These are phyloP conservation scores for Saguinus midas DNA, from an alignment of 2,113 vertebrate genomes.

Conservation along the genomic window DNA sequence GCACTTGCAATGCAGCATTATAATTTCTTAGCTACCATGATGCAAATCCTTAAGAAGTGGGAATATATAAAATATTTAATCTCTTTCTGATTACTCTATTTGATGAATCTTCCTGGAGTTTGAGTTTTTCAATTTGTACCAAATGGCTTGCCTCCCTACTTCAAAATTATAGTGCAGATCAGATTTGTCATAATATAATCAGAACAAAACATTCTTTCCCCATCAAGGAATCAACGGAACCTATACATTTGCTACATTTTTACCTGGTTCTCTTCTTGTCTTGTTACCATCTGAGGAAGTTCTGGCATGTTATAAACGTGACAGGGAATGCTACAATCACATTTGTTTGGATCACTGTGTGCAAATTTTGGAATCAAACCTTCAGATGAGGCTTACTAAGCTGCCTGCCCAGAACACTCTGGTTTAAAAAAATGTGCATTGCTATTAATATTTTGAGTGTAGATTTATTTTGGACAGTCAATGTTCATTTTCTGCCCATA, in stretches of 20 bases:
- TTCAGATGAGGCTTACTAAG: slow-evolving; percentile 61
- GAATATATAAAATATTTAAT: slow-evolving; percentile 35
- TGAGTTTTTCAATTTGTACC: slow-evolving; percentile 33
- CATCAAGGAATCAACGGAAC: not conserved
- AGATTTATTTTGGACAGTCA: slow-evolving; percentile 74
- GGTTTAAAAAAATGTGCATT: slow-evolving; percentile 54
- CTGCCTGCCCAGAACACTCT: slow-evolving; percentile 55
- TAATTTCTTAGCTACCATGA: not conserved
- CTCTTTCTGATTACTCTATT: slow-evolving; percentile 11
- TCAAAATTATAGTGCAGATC: slow-evolving; percentile 32
- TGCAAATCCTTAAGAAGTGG: slow-evolving; percentile 1
- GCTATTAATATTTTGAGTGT: slow-evolving; percentile 66
- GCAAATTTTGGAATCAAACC: slow-evolving; percentile 60
- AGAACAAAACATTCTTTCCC: slow-evolving; percentile 33
- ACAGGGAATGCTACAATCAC: slow-evolving; percentile 55
- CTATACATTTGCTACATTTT: not conserved
- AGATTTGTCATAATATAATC: slow-evolving; percentile 51
- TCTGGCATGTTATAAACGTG: not conserved
- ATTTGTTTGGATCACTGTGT: slow-evolving; percentile 52
- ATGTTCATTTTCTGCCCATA: slow-evolving; percentile 55
- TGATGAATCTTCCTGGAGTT: slow-evolving; percentile 13
- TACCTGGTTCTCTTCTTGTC: slow-evolving; percentile 15
- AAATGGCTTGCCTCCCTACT: slow-evolving; percentile 34
- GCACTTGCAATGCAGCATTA: not conserved
- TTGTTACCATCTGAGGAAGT: slow-evolving; percentile 37